A percentile compares a stretch with the other conserved stretches of the same genome.
Evolutionary conservation across 1,140 invertebrate species (phyloP).

Genomic region (Drosophila simulans): DNA sequence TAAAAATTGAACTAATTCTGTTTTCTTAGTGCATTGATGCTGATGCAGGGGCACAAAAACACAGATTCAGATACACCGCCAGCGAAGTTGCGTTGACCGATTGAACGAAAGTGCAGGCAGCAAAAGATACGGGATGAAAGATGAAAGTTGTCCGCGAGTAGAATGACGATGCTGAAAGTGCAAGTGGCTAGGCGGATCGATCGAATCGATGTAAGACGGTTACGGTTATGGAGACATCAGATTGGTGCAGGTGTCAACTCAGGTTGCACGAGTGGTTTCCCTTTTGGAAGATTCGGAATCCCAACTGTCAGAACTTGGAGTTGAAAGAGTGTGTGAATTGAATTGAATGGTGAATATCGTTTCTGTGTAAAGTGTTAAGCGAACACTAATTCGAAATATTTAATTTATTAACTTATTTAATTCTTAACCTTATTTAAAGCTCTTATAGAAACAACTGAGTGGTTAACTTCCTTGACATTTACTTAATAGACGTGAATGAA

Average conservation of each 20-base stretch:
- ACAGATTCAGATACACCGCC: conserved; percentile 20
- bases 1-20: neutral
- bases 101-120: conserved; percentile 69
- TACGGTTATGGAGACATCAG: conserved; percentile 51
- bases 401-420: too few relatives aligned
- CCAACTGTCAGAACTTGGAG: neutral
- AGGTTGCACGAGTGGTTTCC: conserved; percentile 24
- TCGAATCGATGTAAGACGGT: conserved; percentile 72
- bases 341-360: neutral
- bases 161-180: conserved; percentile 65
- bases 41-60: conserved; percentile 4
- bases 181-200: conserved; percentile 60
- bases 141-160: conserved; percentile 64
- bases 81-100: conserved; percentile 61
- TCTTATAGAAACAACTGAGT: too few relatives aligned
- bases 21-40: conserved; percentile 1
- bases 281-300: conserved; percentile 7
- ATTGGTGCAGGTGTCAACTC: conserved; percentile 22
- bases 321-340: neutral
- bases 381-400: too few relatives aligned
- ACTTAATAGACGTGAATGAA: neutral
- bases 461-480: neutral
- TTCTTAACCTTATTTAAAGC: too few relatives aligned
- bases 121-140: conserved; percentile 58
- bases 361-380: too few relatives aligned